Base-by-base conservation (phyloP, 2,797 vertebrate species). In the Ctenopoma multispine region DNA sequence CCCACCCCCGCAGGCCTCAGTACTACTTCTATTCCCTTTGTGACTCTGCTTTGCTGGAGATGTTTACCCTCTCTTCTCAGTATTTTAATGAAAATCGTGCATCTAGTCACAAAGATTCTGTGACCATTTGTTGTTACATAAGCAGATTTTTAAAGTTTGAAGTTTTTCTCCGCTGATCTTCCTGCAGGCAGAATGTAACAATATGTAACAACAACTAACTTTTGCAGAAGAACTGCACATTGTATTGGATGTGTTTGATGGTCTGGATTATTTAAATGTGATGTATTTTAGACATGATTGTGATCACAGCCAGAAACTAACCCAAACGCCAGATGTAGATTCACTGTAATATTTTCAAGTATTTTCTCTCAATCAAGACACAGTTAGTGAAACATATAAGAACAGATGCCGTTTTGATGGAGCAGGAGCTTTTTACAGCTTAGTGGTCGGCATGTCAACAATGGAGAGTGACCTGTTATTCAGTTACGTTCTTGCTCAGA, bases 61-160 rank as follows among this genome's bases (percentile, higher is more conserved):
- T 24, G 17, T 54, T 63, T 23, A 69, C 36, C 43, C 7, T 14
- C 24, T 47, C 20, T 12, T 44, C 23, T 18, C 49, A 47, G 36
- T 58, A 62, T 77, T 54, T 66, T 58, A 70, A 74, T 70, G 40
- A 59, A 23, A 64, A 41, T 66, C 51, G 55, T 67, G 43, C 58
- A 55, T 71, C 53, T 36, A 50, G 29, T 69, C 29, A 21, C 8
- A 58, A 40, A 41, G 20, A 27, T 51, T 53, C 20, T 7, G 5
- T 41, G 12, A 13, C 27, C 34, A 44, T 43, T 41, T 20, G 7
- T 21, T 64, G 46, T 48, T 68, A 31, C 24, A 50, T 24, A 38
- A 15, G 17, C 17, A 48, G 27, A 38, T 34, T 57, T 34, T 10
- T 46, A 15, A 36, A 13, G 15, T n/a, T 59, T 55, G 10, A 29